phyloP scores from a whole-genome alignment of 2,888 invertebrate species.

The Meloe dianella region DNA sequence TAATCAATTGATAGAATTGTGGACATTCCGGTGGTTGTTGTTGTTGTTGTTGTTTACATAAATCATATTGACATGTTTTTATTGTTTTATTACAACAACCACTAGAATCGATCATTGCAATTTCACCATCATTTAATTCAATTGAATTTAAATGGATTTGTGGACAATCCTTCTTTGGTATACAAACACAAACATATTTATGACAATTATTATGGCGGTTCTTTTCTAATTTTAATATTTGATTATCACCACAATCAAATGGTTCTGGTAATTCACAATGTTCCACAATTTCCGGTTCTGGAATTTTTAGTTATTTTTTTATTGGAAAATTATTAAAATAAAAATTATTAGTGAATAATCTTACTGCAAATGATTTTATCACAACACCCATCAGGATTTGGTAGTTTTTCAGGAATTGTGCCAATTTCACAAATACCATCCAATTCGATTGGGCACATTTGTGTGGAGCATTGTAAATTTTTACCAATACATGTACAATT shows the following conservation, averaged over 20 bases:
- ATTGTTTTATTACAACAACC: conserved; percentile 76
- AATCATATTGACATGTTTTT: conserved; percentile 66
- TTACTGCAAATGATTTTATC: conserved; percentile 72
- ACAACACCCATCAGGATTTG: conserved; percentile 71
- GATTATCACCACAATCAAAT: conserved; percentile 74
- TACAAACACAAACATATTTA: conserved; percentile 79
- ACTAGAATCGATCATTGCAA: conserved; percentile 63
- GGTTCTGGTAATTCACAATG: conserved; percentile 60
- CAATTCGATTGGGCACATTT: conserved; percentile 61
- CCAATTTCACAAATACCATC: conserved; percentile 3
- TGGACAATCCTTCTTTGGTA: conserved; percentile 73
- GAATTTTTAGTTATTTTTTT: not conserved
- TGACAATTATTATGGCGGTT: conserved; percentile 69
- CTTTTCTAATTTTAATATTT: conserved; percentile 71
- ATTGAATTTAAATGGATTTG: conserved; percentile 55
- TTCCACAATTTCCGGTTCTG: not conserved
- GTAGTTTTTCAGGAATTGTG: conserved; percentile 68
- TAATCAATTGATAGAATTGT: conserved; percentile 62
- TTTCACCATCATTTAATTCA: conserved; percentile 63
- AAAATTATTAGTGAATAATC: no score
- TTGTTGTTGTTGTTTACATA: conserved; percentile 65
- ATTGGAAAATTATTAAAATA: not conserved
- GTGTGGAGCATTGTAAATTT: conserved; percentile 69
- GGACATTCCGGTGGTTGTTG: conserved; percentile 67
- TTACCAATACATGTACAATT: conserved; percentile 71